Evolutionary conservation across 2,113 vertebrate species (phyloP).

Genomic region (Crotophaga sulcirostris): DNA sequence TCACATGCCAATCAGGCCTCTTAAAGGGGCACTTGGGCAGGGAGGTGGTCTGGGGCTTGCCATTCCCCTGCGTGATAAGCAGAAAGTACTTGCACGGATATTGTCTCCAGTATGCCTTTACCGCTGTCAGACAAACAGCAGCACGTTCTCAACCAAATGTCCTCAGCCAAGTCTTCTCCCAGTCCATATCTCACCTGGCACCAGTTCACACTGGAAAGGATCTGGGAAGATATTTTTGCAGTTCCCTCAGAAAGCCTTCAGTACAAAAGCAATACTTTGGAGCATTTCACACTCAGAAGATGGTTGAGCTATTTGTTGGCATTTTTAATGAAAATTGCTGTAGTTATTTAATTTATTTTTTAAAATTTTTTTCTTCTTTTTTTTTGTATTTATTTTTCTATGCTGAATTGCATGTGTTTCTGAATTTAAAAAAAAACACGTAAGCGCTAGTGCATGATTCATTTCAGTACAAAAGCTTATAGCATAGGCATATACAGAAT

Average conservation of each 20-base stretch:
- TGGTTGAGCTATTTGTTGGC: neutral
- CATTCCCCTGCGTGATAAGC: neutral
- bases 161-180: neutral
- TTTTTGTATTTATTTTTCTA: neutral
- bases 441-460: neutral
- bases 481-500: neutral
- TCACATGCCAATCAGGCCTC: conserved; percentile 54
- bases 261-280: neutral
- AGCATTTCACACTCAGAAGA: neutral
- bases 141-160: neutral
- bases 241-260: neutral
- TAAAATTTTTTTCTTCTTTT: neutral
- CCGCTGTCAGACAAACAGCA: neutral
- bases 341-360: neutral
- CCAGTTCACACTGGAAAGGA: neutral
- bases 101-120: neutral
- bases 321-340: neutral
- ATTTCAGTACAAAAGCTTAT: neutral
- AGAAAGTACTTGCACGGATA: neutral
- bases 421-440: neutral
- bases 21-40: conserved; percentile 35
- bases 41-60: conserved; percentile 16
- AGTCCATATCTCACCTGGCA: neutral
- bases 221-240: neutral
- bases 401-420: neutral